Percentiles rank a stretch among this genome's conserved stretches.
Conservation (phyloP, 2,113 vertebrate genomes). For the Neomonachus schauinslandi region DNA sequence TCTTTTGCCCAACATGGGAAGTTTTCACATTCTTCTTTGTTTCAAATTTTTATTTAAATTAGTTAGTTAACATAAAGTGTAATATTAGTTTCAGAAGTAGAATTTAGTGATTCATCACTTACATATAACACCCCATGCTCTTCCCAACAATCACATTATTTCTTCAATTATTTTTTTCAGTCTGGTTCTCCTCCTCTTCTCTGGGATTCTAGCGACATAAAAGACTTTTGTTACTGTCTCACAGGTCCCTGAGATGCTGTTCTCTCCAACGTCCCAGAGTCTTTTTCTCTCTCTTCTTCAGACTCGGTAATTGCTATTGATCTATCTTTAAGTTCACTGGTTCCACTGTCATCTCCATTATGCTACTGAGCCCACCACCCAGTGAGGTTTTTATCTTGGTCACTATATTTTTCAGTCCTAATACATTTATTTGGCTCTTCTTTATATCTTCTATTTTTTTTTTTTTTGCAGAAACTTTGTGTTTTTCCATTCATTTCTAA, state of each 20-base stretch:
- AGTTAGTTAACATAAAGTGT: not conserved
- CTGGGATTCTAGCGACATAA: not conserved
- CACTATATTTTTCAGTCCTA: not conserved
- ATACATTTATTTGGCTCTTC: not conserved
- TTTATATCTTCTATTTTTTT: not conserved
- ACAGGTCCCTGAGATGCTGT: not conserved
- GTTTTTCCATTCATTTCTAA: slow-evolving; percentile 32
- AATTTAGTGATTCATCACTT: not conserved
- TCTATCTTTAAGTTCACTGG: not conserved
- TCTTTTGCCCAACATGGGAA: not conserved
- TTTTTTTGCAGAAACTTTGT: not conserved
- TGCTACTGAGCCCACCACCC: not conserved
- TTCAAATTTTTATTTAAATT: not conserved
- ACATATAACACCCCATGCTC: not conserved
- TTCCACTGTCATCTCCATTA: not conserved
- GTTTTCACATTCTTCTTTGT: not conserved
- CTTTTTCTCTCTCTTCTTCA: slow-evolving; percentile 23
- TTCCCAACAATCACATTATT: not conserved
- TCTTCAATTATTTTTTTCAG: not conserved
- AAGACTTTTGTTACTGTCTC: slow-evolving; percentile 19
- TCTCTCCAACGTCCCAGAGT: not conserved
- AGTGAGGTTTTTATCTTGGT: not conserved
- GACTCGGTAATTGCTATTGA: not conserved
- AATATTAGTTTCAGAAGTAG: not conserved
- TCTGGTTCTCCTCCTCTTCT: not conserved